Evolutionary conservation across 2,797 vertebrate genomes (phyloP), one percentile per base, ranked within the genome.

Genomic region (Peromyscus nudipes): DNA sequence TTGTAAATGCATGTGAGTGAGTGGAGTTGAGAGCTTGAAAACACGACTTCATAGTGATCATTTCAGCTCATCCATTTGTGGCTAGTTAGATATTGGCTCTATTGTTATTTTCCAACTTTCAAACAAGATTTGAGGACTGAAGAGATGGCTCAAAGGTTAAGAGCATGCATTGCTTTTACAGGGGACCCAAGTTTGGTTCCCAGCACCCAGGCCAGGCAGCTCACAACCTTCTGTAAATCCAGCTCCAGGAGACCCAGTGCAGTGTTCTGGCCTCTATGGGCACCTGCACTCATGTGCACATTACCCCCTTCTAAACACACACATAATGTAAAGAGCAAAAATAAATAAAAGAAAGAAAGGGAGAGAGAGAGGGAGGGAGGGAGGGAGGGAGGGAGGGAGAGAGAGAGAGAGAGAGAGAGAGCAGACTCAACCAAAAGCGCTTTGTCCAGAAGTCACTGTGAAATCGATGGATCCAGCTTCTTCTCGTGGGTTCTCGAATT

Each of bases 381-480:
- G 3, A 80, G 10, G 0, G 1, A 21, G 16, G 2, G 5, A 19
- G 13, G 3, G 46, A 11, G 16, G 1, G 55, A 40, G 4, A 17
- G 14, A 62, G 16, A 29, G 57, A 10, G 1, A 40, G 7, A 31
- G 0, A 43, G 82, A 23, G 3, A 67, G 43, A 49, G 4, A 67
- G 29, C 0, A 37, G 57, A 80, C 81, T 60, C 19, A 52, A 43
- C 46, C 88, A 46, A 73, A 55, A 13, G n/a, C 52, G n/a, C 43
- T 69, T 73, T 85, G 92, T 17, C 64, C 46, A 57, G 52, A 92
- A 93, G 43, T 27, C 43, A 37, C 76, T 75, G 57, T 27, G 64
- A 95, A 92, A 76, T 43, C 37, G 13, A 34, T 4, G 7, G 86
- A 3, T 34, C 31, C 55, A 64, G 0, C 65, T 91, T 79, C 95